Conservation (phyloP, 1,140 invertebrate species). For the Cephus cinctus region DNA sequence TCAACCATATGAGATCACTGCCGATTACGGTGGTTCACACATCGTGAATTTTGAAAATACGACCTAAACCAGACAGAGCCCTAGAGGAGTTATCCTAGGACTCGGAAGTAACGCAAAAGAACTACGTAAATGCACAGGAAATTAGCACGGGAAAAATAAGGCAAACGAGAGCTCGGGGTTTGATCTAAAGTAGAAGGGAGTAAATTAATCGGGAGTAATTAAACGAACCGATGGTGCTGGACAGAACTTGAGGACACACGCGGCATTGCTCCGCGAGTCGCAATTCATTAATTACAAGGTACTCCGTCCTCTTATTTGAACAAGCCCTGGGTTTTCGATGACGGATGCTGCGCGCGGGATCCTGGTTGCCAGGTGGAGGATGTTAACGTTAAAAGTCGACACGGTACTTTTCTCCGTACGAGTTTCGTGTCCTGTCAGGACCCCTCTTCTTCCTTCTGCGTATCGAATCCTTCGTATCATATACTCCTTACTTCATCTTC, state of each 20-base stretch:
- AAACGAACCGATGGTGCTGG: background rate
- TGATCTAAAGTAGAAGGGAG: too few species aligned
- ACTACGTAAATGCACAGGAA: too few species aligned
- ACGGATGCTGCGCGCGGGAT: constrained; percentile 18
- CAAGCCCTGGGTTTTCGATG: constrained; percentile 9
- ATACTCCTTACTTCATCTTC: constrained; percentile 2
- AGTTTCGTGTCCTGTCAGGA: constrained; percentile 1
- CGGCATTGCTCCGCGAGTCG: background rate
- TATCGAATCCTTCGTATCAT: background rate
- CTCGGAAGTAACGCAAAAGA: too few species aligned
- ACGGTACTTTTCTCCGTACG: background rate
- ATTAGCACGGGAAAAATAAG: too few species aligned
- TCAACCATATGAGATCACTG: too few species aligned
- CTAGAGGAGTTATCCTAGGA: too few species aligned
- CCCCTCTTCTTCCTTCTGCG: background rate
- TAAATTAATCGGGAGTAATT: background rate
- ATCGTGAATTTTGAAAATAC: too few species aligned
- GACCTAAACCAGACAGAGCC: too few species aligned
- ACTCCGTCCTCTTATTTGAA: background rate
- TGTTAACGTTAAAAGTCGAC: constrained; percentile 14
- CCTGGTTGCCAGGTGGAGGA: constrained; percentile 19
- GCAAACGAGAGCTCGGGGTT: too few species aligned
- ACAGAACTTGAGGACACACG: background rate
- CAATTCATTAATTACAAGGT: background rate
- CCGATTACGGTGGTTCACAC: too few species aligned